A percentile compares a stretch with the other conserved stretches of the same genome.
These are phyloP conservation scores for Hydrozoanthus gracilis DNA, from an alignment of 92 coral and sea anemone genomes.

Conservation along the genomic window DNA sequence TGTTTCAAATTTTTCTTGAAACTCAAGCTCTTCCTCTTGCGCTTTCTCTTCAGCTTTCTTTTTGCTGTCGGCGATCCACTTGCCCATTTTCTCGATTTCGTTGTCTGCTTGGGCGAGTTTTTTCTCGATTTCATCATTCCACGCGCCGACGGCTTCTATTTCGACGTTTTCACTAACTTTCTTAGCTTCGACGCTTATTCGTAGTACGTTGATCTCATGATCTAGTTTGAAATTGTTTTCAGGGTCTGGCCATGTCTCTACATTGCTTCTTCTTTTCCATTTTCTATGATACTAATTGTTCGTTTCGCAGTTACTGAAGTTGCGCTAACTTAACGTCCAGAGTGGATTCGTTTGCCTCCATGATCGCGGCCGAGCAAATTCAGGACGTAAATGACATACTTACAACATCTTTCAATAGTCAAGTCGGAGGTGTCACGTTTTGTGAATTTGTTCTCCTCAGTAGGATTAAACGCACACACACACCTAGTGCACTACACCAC, in stretches of 20 bases:
- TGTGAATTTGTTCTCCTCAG: too few relatives aligned
- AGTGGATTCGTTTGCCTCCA: conserved; percentile 8
- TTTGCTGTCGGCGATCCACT: conserved; percentile 7
- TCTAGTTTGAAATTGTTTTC: conserved; percentile 23
- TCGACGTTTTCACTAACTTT: conserved; percentile 34
- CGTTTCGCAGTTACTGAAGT: conserved; percentile 25
- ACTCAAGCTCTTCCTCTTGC: conserved; percentile 9
- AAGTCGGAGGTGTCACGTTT: too few relatives aligned
- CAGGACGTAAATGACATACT: conserved; percentile 14
- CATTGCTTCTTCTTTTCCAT: conserved; percentile 34
- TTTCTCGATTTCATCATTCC: conserved; percentile 22
- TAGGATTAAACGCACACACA: too few relatives aligned
- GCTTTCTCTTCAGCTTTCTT: conserved; percentile 2
- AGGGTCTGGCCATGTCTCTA: conserved; percentile 54
- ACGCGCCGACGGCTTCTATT: conserved; percentile 18
- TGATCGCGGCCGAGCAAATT: background rate
- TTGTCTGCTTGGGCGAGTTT: conserved; percentile 47
- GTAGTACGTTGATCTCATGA: conserved; percentile 24
- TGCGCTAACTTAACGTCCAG: conserved; percentile 50
- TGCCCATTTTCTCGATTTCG: conserved; percentile 3
- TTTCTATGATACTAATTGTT: conserved; percentile 23
- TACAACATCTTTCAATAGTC: background rate
- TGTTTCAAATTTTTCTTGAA: conserved; percentile 7
- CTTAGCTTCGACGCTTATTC: conserved; percentile 44
- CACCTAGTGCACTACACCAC: too few relatives aligned